Evolutionary conservation across 2,888 invertebrate genomes (phyloP).

Genomic region (Argyra leucocephala): DNA sequence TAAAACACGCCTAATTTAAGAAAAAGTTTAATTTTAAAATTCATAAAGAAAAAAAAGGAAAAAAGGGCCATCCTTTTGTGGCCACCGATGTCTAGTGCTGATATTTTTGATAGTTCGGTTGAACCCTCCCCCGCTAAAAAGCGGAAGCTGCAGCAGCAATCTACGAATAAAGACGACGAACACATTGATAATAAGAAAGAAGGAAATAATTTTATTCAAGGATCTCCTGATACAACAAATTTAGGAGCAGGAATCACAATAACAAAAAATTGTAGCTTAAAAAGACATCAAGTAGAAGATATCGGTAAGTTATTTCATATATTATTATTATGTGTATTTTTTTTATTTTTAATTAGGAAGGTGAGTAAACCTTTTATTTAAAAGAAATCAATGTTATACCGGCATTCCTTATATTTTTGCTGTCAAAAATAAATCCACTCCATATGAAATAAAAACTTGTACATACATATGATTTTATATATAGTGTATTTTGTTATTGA

Average conservation of each 20-base stretch:
- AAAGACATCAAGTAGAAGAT: background rate
- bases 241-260: constrained; percentile 18
- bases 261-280: constrained; percentile 19
- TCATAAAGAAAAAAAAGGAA: background rate
- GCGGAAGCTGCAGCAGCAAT: constrained; percentile 55
- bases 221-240: constrained; percentile 1
- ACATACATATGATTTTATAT: too few species aligned
- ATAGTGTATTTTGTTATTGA: too few species aligned
- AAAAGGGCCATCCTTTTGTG: constrained; percentile 6
- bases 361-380: too few species aligned
- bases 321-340: too few species aligned
- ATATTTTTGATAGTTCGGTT: constrained; percentile 82
- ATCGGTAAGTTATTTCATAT: background rate
- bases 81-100: constrained; percentile 90
- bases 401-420: too few species aligned
- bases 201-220: constrained; percentile 18
- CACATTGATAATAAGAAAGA: constrained; percentile 22
- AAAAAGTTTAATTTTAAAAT: background rate
- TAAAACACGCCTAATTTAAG: too few species aligned
- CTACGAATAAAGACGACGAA: constrained; percentile 25
- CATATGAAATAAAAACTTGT: too few species aligned
- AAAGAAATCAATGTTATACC: too few species aligned
- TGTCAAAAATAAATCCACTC: too few species aligned
- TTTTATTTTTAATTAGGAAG: too few species aligned
- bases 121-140: constrained; percentile 86